Base-by-base conservation (phyloP, 2,888 invertebrate species). In the Athrips mouffetella region DNA sequence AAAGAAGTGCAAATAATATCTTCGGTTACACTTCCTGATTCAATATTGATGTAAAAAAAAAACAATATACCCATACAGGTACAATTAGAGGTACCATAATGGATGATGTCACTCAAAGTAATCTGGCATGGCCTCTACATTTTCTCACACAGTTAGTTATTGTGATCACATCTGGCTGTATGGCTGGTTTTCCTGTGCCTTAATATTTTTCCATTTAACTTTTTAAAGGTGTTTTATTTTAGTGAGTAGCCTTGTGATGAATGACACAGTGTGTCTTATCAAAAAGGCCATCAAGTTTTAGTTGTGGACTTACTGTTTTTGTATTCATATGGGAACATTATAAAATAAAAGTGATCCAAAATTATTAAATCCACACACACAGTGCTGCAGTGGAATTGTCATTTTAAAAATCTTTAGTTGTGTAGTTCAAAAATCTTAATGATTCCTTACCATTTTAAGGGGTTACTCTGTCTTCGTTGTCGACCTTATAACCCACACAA, bases 31-130 rank as follows among this genome's bases (percentile, higher is more conserved):
- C 29, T 42, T 42, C 42, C 42, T 29, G 16, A 8, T n/a, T n/a
- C n/a, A n/a, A 42, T 29, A 2, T 39, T 39, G n/a, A n/a, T 50
- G 49, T 47, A 46, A 41, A 50, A 60, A 58, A 53, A 46, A 55
- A 46, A 40, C 31, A 44, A 44, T 21, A 44, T 13, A 18, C 10
- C 29, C 31, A 31, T 21, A 44, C 13, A 21, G 20, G 44, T 31
- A 31, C 44, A 44, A 44, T 44, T 44, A 31, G 44, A 29, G 10
- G 21, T 8, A 20, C 11, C 13, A 44, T 44, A 31, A 44, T 44
- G 21, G 57, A 75, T 82, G 83, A 85, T 74, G 76, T 83, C 82
- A 80, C 64, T 67, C 51, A 42, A 58, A 54, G 60, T 63, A 67
- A 63, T 58, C 55, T 56, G 59, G 60, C 18, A 44, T 62, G 67